phyloP scores from a whole-genome alignment of 2,797 vertebrate genomes.

The Cirrhinus molitorella region DNA sequence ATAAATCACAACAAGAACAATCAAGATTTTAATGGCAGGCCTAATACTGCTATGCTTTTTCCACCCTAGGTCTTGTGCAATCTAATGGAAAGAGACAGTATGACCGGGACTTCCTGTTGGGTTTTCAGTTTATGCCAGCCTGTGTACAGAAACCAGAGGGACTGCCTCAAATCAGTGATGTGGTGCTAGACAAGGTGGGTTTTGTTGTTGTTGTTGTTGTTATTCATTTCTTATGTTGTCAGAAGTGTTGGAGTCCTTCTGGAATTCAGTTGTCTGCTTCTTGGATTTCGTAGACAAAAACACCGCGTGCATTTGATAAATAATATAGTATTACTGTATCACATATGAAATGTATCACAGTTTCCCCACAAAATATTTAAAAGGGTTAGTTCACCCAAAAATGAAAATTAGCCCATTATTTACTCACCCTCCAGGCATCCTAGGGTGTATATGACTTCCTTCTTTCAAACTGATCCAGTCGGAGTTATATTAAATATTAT shows the following conservation, averaged over 20 bases:
- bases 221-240: not conserved
- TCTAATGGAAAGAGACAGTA: slow-evolving; percentile 93
- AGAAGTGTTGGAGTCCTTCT: not conserved
- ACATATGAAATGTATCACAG: not conserved
- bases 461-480: too few species aligned
- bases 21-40: too few species aligned
- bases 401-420: too few species aligned
- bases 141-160: slow-evolving; percentile 97
- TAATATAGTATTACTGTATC: not conserved
- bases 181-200: slow-evolving; percentile 95
- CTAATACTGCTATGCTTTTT: slow-evolving; percentile 26
- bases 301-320: not conserved
- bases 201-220: not conserved
- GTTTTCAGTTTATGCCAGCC: slow-evolving; percentile 95
- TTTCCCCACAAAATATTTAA: too few species aligned
- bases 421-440: too few species aligned
- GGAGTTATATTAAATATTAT: too few species aligned
- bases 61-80: slow-evolving; percentile 82
- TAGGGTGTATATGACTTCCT: too few species aligned
- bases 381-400: too few species aligned
- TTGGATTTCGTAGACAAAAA: not conserved
- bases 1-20: too few species aligned
- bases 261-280: not conserved
- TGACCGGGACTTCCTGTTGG: slow-evolving; percentile 90
- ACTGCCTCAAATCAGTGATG: slow-evolving; percentile 94